Base-by-base conservation (phyloP, 2,113 vertebrate genomes). In the Ageneiosus marmoratus region DNA sequence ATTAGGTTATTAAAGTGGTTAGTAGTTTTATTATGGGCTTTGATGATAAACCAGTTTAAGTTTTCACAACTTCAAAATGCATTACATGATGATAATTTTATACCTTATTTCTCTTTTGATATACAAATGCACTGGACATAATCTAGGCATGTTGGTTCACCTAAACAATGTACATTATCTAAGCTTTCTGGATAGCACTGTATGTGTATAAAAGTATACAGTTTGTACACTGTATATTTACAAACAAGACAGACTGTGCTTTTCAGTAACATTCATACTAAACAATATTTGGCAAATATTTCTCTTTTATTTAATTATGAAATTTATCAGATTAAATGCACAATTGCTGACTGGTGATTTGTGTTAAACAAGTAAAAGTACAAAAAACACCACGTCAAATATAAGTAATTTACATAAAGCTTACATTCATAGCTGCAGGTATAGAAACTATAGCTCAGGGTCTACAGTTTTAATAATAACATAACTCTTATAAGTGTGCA, bases 351-450 rank as follows among this genome's bases (percentile, higher is more conserved):
- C n/a, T n/a, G n/a, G n/a, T 24, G 12, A 74, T 4, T 51, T 22
- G n/a, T 74, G 44, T 24, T 10, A 67, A 41, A 27, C 3, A 69
- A 69, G 11, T 12, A 70, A 32, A 41, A 9, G 20, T 41, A 41
- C 65, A 69, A 16, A 29, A 69, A 16, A 69, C 65, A 69, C 37
- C 44, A 44, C 24, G n/a, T 73, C 7, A 75, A 22, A 75, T 75
- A 53, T 22, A 51, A 32, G 15, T 18, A 8, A 18, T 29, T 29
- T 56, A 56, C 12, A 37, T 10, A 24, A 55, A 37, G 41, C 20
- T 48, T 50, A 63, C 41, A 73, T 73, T 81, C 80, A 73, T 32
- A 74, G 53, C 37, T 7, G 24, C 60, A 65, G 48, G 9, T 34
- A 34, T 24, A 65, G 9, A 27, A 51, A 56, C 9, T 65, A 60